Conservation (phyloP, 2,888 invertebrate genomes). For the Eupithecia abbreviata region DNA sequence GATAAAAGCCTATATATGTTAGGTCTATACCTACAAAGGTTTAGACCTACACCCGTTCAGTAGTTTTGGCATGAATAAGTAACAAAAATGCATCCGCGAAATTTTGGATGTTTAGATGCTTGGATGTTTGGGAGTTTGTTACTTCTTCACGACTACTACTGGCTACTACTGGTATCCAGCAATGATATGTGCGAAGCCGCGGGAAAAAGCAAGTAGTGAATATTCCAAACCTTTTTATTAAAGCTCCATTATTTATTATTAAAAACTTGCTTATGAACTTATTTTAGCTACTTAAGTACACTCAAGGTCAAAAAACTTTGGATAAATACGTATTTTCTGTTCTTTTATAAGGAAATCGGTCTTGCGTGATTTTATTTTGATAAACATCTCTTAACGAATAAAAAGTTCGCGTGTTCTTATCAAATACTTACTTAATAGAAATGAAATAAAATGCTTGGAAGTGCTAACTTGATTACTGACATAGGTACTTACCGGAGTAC, state of each 20-base stretch:
- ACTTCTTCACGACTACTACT: too few relatives aligned
- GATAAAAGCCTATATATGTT: too few relatives aligned
- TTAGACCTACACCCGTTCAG: too few relatives aligned
- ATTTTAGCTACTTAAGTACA: background rate
- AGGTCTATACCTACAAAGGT: too few relatives aligned
- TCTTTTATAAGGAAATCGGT: conserved; percentile 26
- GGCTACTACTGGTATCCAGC: too few relatives aligned
- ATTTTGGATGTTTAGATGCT: too few relatives aligned
- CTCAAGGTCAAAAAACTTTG: conserved; percentile 22
- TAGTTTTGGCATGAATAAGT: too few relatives aligned
- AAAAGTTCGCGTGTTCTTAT: conserved; percentile 20
- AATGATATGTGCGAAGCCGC: too few relatives aligned
- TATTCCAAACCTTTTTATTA: background rate
- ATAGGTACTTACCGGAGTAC: background rate
- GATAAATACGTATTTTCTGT: conserved; percentile 12
- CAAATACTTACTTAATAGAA: conserved; percentile 12
- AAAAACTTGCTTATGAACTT: conserved; percentile 20
- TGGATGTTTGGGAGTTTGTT: too few relatives aligned
- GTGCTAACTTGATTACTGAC: background rate
- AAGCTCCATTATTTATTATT: conserved; percentile 1
- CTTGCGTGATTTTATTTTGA: conserved; percentile 31
- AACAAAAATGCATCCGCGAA: too few relatives aligned
- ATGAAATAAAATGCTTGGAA: conserved; percentile 9
- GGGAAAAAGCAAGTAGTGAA: background rate
- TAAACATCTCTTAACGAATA: conserved; percentile 25